phyloP scores from a whole-genome alignment of 2,797 vertebrate genomes.

The Neopelma chrysocephalum region DNA sequence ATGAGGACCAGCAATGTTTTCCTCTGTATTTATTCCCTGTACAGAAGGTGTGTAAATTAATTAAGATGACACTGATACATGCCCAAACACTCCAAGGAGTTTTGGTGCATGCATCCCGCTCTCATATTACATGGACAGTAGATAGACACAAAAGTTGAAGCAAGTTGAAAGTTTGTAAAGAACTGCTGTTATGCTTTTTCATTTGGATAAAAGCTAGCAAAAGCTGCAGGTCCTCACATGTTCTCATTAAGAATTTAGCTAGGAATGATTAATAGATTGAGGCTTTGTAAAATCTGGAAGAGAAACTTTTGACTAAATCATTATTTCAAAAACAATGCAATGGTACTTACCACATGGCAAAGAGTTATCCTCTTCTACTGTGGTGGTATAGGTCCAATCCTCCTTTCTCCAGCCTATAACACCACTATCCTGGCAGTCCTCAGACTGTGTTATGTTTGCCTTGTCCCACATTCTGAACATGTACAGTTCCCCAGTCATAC shows the following conservation, averaged over 20 bases:
- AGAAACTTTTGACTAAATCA: neutral
- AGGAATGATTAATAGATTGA: neutral
- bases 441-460: neutral
- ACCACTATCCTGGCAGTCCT: slow-evolving; percentile 54
- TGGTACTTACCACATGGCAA: slow-evolving; percentile 67
- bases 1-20: neutral
- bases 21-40: neutral
- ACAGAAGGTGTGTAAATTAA: neutral
- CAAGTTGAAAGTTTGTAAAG: neutral
- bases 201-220: neutral
- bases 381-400: slow-evolving; percentile 59
- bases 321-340: neutral
- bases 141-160: neutral
- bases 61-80: neutral
- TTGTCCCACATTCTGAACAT: slow-evolving; percentile 75
- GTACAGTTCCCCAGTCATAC: slow-evolving; percentile 72
- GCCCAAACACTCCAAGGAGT: neutral
- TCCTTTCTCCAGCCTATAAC: slow-evolving; percentile 68
- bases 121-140: neutral
- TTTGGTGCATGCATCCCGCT: neutral
- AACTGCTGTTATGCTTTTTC: neutral
- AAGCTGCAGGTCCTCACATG: neutral
- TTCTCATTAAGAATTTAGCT: neutral
- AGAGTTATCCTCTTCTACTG: slow-evolving; percentile 43
- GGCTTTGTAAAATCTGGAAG: neutral